These are phyloP conservation scores for Cricetomys ansorgei DNA, from an alignment of 2,113 vertebrate species.

Conservation along the genomic window DNA sequence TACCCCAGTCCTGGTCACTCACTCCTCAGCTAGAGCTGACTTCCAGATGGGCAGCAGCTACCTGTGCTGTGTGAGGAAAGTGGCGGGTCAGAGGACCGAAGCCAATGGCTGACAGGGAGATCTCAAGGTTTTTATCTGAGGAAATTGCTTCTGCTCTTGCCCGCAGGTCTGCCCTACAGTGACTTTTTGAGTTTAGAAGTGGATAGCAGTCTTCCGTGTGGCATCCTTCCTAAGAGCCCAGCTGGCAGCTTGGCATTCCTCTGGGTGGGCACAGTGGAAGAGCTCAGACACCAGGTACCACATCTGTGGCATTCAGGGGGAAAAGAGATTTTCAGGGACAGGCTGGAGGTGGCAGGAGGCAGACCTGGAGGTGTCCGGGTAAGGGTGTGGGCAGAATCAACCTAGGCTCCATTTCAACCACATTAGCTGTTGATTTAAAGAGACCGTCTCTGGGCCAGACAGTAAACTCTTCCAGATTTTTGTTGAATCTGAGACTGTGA, in stretches of 20 bases:
- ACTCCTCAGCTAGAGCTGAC: neutral
- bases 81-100: neutral
- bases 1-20: neutral
- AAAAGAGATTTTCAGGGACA: neutral
- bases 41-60: neutral
- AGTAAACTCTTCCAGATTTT: slow-evolving; percentile 60
- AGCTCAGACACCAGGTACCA: neutral
- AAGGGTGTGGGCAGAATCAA: neutral
- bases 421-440: slow-evolving; percentile 45
- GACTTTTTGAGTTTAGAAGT: neutral
- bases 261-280: neutral
- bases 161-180: neutral
- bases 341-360: neutral
- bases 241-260: neutral
- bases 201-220: neutral
- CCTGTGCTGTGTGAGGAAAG: neutral
- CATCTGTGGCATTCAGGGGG: neutral
- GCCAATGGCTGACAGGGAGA: neutral
- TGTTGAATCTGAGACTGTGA: slow-evolving; percentile 73
- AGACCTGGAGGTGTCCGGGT: neutral
- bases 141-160: neutral
- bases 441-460: slow-evolving; percentile 50
- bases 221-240: neutral
- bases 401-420: slow-evolving; percentile 28
- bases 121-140: too few species aligned